phyloP scores from a whole-genome alignment of 2,888 invertebrate species.

The Drosophila heteroneura region DNA sequence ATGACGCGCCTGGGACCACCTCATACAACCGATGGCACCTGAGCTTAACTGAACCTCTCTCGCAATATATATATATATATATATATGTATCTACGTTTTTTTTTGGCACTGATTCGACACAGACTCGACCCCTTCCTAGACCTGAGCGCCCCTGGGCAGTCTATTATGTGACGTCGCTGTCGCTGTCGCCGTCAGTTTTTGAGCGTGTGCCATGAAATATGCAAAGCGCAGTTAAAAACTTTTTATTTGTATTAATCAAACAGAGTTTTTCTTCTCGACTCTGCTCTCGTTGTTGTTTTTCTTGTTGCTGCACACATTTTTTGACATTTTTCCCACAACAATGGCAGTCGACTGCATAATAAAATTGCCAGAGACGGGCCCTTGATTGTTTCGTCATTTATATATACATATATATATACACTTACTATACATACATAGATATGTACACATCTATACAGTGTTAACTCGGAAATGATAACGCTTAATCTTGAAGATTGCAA shows the following conservation, averaged over 20 bases:
- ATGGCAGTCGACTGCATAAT: conserved; percentile 59
- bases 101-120: conserved; percentile 48
- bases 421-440: not conserved
- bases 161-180: conserved; percentile 43
- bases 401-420: conserved; percentile 4
- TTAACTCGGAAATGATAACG: not conserved
- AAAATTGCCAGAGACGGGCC: conserved; percentile 31
- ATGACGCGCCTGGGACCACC: conserved; percentile 69
- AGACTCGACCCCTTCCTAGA: conserved; percentile 32
- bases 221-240: conserved; percentile 81
- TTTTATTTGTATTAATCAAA: conserved; percentile 82
- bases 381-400: conserved; percentile 62
- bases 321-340: conserved; percentile 58
- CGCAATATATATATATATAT: not conserved
- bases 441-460: not conserved
- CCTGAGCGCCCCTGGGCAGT: conserved; percentile 34
- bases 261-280: conserved; percentile 62
- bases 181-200: conserved; percentile 61
- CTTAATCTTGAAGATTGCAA: not conserved
- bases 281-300: not conserved
- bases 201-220: conserved; percentile 79
- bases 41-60: conserved; percentile 28
- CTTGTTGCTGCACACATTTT: conserved; percentile 37
- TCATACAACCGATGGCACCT: conserved; percentile 43
- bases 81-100: conserved; percentile 15